Base-by-base conservation (phyloP, 2,797 vertebrate genomes). In the Gephyroberyx darwinii region DNA sequence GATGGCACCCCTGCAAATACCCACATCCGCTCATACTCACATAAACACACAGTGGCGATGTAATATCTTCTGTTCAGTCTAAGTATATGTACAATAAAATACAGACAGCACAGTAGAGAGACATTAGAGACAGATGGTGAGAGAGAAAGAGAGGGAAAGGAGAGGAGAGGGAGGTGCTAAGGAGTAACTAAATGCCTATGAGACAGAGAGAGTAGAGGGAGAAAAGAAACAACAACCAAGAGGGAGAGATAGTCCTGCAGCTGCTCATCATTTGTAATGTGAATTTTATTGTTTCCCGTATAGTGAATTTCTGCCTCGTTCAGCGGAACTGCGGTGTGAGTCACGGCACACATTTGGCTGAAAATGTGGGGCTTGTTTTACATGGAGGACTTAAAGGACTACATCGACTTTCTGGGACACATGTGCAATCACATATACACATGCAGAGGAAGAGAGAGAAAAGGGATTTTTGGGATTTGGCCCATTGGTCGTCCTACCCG, bases 181-280 rank as follows among this genome's bases (percentile, higher is more conserved):
- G 39, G 9, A 12, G 2, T 10, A 2, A 13, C 9, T 41, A 37
- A 37, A 37, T 9, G 35, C 35, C 35, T 41, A 9, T 2, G 20
- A 7, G 39, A 37, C 5, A 39, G 58, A 62, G 26, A 48, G 59
- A 10, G 59, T 0, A 62, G 60, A 50, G 41, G 26, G 41, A 8
- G 16, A 8, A 45, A 22, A 4, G 50, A 52, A 22, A 52, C 6
- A 52, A 52, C 10, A 52, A 22, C 20, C 19, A 22, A 4, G 51
- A 26, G 51, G 10, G 8, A 26, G 47, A 22, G 26, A 30, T 10
- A 7, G 50, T 19, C 53, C n/a, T n/a, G 41, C 70, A 72, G 43
- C 53, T 74, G 71, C 57, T 65, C 9, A 52, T 43, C 20, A 66
- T 64, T 48, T 57, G 30, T 56, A 48, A 47, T 47, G 14, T 47